Evolutionary conservation across 2,113 vertebrate genomes (phyloP).

Genomic region (Porphyrio hochstetteri): DNA sequence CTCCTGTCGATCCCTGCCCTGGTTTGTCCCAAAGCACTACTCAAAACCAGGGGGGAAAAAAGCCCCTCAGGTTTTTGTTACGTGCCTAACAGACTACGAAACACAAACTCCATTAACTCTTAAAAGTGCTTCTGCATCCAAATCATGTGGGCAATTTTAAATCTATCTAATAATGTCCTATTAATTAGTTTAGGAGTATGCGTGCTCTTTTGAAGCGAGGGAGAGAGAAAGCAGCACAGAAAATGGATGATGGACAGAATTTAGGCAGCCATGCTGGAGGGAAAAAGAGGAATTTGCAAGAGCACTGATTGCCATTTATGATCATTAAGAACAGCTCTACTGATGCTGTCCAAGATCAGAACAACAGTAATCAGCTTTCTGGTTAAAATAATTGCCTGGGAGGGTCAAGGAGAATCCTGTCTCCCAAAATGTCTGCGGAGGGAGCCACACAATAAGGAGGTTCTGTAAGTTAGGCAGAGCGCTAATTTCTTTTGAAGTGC

Average conservation of each 20-base stretch:
- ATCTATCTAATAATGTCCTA: background rate
- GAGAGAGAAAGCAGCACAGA: background rate
- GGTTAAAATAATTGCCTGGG: constrained; percentile 1
- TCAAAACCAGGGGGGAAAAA: background rate
- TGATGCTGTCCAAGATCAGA: background rate
- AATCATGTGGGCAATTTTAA: background rate
- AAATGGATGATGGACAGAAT: background rate
- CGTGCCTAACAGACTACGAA: background rate
- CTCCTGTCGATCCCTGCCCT: background rate
- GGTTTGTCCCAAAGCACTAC: background rate
- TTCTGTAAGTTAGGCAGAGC: background rate
- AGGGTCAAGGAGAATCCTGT: background rate
- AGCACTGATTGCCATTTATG: background rate
- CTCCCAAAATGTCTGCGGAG: background rate
- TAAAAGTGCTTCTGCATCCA: background rate
- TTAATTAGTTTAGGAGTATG: background rate
- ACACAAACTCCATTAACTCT: background rate
- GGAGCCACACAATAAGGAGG: background rate
- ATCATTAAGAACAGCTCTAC: background rate
- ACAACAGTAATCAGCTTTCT: background rate
- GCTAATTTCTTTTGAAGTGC: background rate
- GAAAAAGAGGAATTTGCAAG: background rate
- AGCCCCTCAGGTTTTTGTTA: background rate
- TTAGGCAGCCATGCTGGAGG: background rate
- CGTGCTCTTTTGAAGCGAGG: background rate